Evolutionary conservation across 2,888 invertebrate species (phyloP), one percentile per base, ranked within the genome.

Genomic region (Spatulosminthurus flaviceps): DNA sequence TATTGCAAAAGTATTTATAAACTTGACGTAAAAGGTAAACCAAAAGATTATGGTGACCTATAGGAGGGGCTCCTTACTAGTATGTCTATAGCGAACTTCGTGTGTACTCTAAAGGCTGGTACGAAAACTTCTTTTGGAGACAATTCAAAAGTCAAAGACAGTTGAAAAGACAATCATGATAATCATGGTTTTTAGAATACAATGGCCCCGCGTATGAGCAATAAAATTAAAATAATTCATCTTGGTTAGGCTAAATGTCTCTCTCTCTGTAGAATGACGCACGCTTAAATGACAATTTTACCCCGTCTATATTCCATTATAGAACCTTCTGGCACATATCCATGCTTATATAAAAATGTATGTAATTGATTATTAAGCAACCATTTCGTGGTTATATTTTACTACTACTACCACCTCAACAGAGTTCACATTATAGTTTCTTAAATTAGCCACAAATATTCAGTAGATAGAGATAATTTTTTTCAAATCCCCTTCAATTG

Each of bases 321-420:
- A 41, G 41, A 7, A 41, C 13, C 24, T 16, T 66, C 22, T 11
- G 19, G 19, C 21, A 1, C 7, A 24, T 22, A 24, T 24, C 19
- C n/a, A 22, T 64, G 64, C 64, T 21, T 24, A 64, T 34, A 34
- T 13, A 16, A 21, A 24, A n/a, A n/a, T 66, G 21, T 22, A 26
- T 5, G 24, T 67, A 67, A 67, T 67, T 67, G 28, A 67, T 67
- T 67, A 19, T 28, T 24, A 67, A 28, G 67, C 26, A 67, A 67
- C 26, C 1, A 67, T 67, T 67, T 67, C 16, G 67, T 67, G 67
- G 51, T 51, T 7, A 9, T 64, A 21, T 16, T 21, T 67, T n/a
- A 26, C 67, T n/a, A 13, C 1, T 21, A 13, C 1, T 9, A 22
- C 67, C 9, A 29, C 67, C 67, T 9, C 16, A 19, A 51, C 16